These are phyloP conservation scores for Crocodylus rhombifer DNA, from an alignment of 2,797 vertebrate species.

Conservation along the genomic window DNA sequence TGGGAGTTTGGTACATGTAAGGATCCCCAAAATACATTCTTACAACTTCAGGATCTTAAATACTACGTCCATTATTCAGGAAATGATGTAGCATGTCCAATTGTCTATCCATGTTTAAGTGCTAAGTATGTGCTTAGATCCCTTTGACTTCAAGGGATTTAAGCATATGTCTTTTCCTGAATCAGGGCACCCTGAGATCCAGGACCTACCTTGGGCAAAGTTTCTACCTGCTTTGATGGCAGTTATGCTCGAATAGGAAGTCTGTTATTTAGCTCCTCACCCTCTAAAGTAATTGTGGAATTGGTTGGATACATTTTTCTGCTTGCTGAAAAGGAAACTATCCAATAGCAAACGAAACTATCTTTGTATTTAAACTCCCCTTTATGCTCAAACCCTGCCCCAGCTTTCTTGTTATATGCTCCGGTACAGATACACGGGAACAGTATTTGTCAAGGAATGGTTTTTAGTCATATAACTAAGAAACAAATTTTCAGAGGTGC, in stretches of 20 bases:
- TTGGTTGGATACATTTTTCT: neutral
- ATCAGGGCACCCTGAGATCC: neutral
- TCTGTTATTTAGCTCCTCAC: neutral
- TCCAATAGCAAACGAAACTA: too few relatives aligned
- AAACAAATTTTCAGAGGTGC: neutral
- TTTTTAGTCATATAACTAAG: neutral
- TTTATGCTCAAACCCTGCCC: neutral
- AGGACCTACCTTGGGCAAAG: neutral
- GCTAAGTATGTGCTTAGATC: neutral
- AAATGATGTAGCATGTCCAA: neutral
- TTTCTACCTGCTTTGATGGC: neutral
- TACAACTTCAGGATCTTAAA: neutral
- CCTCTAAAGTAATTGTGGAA: neutral
- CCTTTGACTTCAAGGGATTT: neutral
- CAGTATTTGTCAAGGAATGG: neutral
- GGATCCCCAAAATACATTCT: neutral
- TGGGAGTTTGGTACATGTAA: rapidly evolving
- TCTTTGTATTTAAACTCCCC: neutral
- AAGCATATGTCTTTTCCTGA: neutral
- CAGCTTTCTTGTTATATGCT: too few relatives aligned
- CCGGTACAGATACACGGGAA: neutral
- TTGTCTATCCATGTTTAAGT: too few relatives aligned
- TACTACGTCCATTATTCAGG: neutral
- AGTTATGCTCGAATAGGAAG: neutral
- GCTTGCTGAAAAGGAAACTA: too few relatives aligned